A percentile compares a stretch with the other conserved stretches of the same genome.
Conservation (phyloP, 2,113 vertebrate species). For the Paratilapia polleni region DNA sequence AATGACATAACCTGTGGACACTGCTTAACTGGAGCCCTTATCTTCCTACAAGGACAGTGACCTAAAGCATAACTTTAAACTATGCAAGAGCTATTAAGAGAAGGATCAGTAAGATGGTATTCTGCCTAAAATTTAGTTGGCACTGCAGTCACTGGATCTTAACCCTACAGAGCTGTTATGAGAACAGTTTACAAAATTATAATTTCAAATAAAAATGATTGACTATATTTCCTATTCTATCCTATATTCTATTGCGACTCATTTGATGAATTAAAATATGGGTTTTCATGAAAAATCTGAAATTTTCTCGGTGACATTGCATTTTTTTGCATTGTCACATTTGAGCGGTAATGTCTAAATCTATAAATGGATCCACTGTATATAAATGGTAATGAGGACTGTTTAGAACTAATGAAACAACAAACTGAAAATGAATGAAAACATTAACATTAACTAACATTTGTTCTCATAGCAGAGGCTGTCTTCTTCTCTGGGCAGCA, state of each 20-base stretch:
- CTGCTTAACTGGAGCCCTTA: neutral
- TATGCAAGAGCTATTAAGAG: neutral
- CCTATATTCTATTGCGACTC: too few relatives aligned
- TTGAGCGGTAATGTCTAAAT: too few relatives aligned
- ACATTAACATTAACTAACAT: neutral
- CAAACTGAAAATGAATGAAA: neutral
- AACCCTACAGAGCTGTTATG: neutral
- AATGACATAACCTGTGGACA: neutral
- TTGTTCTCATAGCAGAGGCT: neutral
- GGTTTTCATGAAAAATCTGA: neutral
- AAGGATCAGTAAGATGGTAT: neutral
- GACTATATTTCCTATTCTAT: neutral
- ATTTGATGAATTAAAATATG: neutral
- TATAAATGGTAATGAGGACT: neutral
- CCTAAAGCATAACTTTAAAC: too few relatives aligned
- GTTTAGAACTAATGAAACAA: neutral
- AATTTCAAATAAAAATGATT: too few relatives aligned
- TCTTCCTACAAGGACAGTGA: too few relatives aligned
- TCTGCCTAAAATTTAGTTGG: too few relatives aligned
- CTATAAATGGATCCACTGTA: neutral
- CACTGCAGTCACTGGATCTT: neutral
- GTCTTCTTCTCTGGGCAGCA: conserved; percentile 3
- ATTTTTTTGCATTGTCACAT: too few relatives aligned
- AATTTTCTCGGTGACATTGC: too few relatives aligned
- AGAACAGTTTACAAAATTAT: neutral